Evolutionary conservation across 2,888 invertebrate species (phyloP), one percentile per base, ranked within the genome.

Genomic region (Conops quadrifasciatus): DNA sequence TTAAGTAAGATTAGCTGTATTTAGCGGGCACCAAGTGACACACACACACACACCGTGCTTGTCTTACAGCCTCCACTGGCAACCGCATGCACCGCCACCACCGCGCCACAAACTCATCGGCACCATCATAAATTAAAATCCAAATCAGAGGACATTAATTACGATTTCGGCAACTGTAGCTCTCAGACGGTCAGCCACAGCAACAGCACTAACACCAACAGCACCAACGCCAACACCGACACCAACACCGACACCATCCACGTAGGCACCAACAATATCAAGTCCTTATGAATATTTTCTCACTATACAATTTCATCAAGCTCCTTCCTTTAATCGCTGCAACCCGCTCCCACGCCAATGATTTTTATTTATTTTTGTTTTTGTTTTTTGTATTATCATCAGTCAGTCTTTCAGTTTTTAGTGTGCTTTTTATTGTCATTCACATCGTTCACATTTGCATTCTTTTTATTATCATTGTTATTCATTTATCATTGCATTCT

Each of bases 41-140:
- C 60, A 69, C 47, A 70, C 62, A 16, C 30, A 36, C 73, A 67
- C 71, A 68, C 72, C 72, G 67, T 71, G 56, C 60, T 66, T 70
- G 9, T 59, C 63, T 67, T 58, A 59, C 60, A 21, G 21, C 63
- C n/a, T 21, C 36, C 47, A 24, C 49, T n/a, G 28, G n/a, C 28
- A 64, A 45, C 63, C 43, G 21, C 66, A 30, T 30, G 53, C 56
- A 11, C 24, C 43, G 79, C 81, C 78, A 77, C 79, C 78, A 80
- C 80, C 79, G 80, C 81, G 80, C 81, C 81, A 80, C 81, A 80
- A 82, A 83, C 36, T 36, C 36, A 81, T 81, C 79, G 80, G 81
- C 80, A 80, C 81, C 79, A 82, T 83, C 79, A 83, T 82, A 82
- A 82, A 82, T 82, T 82, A 81, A 81, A 81, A 81, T 83, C 81